phyloP scores from a whole-genome alignment of 2,888 invertebrate species.

The Chloroclysta siterata region DNA sequence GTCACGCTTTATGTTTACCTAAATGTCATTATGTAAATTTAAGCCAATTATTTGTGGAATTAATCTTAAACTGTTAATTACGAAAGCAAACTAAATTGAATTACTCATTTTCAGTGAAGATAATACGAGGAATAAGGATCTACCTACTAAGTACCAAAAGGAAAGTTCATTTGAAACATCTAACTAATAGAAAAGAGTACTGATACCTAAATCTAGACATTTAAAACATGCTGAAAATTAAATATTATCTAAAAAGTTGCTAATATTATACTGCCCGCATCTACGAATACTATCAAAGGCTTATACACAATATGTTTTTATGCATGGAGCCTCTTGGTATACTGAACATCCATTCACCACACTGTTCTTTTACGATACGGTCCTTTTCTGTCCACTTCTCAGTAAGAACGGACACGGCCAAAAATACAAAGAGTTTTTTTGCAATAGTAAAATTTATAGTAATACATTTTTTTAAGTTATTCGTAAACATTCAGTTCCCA shows the following conservation, averaged over 20 bases:
- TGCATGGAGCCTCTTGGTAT: neutral
- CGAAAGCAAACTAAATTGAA: neutral
- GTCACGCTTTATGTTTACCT: neutral
- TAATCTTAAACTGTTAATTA: too few relatives aligned
- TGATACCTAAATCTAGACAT: neutral
- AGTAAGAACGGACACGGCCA: too few relatives aligned
- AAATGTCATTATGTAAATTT: neutral
- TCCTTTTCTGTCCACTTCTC: too few relatives aligned
- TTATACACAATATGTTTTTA: conserved; percentile 5
- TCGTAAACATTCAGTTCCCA: too few relatives aligned
- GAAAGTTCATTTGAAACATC: conserved; percentile 17
- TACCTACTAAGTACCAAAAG: conserved; percentile 17
- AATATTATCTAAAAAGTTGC: neutral
- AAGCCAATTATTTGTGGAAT: neutral
- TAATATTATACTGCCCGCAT: conserved; percentile 16
- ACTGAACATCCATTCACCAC: neutral
- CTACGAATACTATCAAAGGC: conserved; percentile 3
- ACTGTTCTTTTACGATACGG: neutral
- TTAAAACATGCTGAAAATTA: conserved; percentile 13
- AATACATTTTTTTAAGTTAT: too few relatives aligned
- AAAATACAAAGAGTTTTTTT: too few relatives aligned
- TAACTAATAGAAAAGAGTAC: conserved; percentile 24
- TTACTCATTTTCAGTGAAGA: neutral
- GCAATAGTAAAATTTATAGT: too few relatives aligned
- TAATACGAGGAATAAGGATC: neutral